Evolutionary conservation across 1,140 invertebrate species (phyloP), one percentile per base, ranked within the genome.

Genomic region (Hylaeus volcanicus): DNA sequence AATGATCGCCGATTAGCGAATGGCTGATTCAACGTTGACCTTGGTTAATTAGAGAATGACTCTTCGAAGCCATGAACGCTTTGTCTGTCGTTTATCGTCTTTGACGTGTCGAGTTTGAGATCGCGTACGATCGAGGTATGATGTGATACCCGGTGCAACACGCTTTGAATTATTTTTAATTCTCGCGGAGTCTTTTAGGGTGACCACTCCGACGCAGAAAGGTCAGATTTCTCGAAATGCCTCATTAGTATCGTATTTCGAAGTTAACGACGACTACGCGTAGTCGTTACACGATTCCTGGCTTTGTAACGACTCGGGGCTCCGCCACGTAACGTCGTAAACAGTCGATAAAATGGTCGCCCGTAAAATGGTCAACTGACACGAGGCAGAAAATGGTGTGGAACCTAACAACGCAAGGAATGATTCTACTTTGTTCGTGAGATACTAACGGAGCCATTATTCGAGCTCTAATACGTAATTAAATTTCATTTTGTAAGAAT

Each of bases 271-370:
- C 55, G 83, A 79, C 55, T 78, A 61, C 56, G 68, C 66, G 55
- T 55, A 74, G 79, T 86, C 83, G 86, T 87, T 84, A 73, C 68
- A 75, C 41, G 64, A 39, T 71, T n/a, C 48, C 15, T 15, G 37
- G 56, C 48, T 85, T 82, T 74, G 68, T 74, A 51, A 51, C 58
- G 68, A 45, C 71, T 86, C 45, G 68, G 15, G 72, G 76, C 69
- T 74, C 78, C 76, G 75, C 63, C 80, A 56, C 72, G 81, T 80
- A 83, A 83, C 61, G 76, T 80, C 80, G 85, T 86, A 86, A 86
- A 86, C 66, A 61, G 41, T 12, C 64, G 63, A 53, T 80, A 63
- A 75, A 37, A 75, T 55, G 72, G 65, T 60, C 15, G 72, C 15
- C 70, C 71, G 63, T 86, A 85, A 86, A 86, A 85, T 69, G 70